Percentiles rank a stretch among this genome's conserved stretches.
Evolutionary conservation across 2,888 invertebrate species (phyloP).

Genomic region (Spilosoma lubricipeda): DNA sequence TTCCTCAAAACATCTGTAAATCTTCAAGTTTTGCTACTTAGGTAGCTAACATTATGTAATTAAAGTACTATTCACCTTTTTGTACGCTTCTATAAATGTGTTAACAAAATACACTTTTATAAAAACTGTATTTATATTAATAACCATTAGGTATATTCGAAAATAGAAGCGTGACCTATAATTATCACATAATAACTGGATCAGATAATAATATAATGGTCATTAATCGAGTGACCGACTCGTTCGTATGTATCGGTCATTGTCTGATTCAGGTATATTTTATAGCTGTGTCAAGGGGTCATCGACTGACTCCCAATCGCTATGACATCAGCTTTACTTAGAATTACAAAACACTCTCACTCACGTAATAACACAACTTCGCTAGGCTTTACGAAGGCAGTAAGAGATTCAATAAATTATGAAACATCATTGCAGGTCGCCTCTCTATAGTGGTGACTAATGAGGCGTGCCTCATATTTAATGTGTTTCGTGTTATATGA

Average conservation of each 20-base stretch:
- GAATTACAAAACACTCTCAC: constrained; percentile 82
- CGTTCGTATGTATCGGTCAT: constrained; percentile 54
- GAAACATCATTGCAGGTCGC: constrained; percentile 62
- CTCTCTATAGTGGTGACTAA: constrained; percentile 55
- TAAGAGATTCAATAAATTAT: constrained; percentile 66
- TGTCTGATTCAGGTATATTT: constrained; percentile 67
- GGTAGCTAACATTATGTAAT: constrained; percentile 37
- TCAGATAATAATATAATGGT: constrained; percentile 34
- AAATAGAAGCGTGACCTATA: constrained; percentile 39
- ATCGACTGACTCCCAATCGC: constrained; percentile 79
- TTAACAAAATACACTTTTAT: constrained; percentile 1
- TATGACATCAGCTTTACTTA: constrained; percentile 80
- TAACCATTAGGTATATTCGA: constrained; percentile 29
- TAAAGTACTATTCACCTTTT: constrained; percentile 4
- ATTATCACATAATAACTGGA: constrained; percentile 35
- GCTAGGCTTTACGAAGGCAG: constrained; percentile 56
- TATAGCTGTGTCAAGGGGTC: constrained; percentile 79
- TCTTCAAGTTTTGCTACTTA: constrained; percentile 38
- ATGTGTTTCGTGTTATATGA: constrained; percentile 53
- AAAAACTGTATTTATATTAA: constrained; percentile 28
- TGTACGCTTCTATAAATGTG: not conserved
- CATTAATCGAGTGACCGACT: constrained; percentile 25
- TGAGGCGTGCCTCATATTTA: constrained; percentile 57
- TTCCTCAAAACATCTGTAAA: constrained; percentile 60
- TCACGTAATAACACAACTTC: constrained; percentile 74